phyloP scores from a whole-genome alignment of 92 coral and sea anemone species.

The Ricordea florida region DNA sequence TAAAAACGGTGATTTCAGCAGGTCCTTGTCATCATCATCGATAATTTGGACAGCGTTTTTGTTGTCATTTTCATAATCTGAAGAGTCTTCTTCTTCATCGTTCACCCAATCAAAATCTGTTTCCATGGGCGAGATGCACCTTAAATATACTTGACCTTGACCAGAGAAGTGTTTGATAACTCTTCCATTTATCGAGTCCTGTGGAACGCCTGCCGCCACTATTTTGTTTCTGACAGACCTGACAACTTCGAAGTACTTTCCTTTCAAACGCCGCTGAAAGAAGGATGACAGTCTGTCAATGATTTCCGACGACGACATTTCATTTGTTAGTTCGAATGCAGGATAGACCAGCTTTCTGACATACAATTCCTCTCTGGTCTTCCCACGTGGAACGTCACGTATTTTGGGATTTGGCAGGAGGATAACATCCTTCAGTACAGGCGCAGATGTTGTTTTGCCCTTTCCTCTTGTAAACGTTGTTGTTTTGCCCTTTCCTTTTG shows the following conservation, averaged over 20 bases:
- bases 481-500: constrained; percentile 25
- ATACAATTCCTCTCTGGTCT: too few relatives aligned
- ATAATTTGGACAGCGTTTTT: neutral
- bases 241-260: too few relatives aligned
- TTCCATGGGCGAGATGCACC: constrained; percentile 30
- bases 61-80: constrained; percentile 7
- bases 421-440: too few relatives aligned
- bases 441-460: constrained; percentile 11
- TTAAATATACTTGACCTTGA: constrained; percentile 46
- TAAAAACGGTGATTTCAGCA: neutral
- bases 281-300: too few relatives aligned
- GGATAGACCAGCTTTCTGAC: too few relatives aligned
- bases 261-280: too few relatives aligned
- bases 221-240: constrained; percentile 49
- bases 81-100: constrained; percentile 21
- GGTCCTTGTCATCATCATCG: constrained; percentile 43
- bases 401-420: too few relatives aligned
- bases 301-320: too few relatives aligned
- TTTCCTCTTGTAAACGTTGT: too few relatives aligned
- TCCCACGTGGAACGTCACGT: too few relatives aligned
- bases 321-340: too few relatives aligned
- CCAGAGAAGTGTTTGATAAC: constrained; percentile 48
- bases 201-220: constrained; percentile 24
- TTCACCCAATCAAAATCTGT: constrained; percentile 34
- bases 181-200: constrained; percentile 26